Evolutionary conservation across 2,113 vertebrate genomes (phyloP).

Genomic region (Rhea pennata): DNA sequence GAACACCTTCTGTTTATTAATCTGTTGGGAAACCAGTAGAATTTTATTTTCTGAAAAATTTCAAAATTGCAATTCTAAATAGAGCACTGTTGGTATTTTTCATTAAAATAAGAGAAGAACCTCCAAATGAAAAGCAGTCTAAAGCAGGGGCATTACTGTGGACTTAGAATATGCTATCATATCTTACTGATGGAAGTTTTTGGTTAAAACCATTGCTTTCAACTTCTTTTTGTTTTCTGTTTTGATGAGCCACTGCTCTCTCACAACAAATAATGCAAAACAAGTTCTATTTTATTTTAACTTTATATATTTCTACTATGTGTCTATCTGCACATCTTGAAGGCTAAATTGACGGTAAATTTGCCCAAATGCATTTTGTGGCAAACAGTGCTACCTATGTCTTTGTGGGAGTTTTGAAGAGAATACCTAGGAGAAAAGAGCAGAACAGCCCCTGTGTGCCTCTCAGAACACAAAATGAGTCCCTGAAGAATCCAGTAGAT

Average conservation of each 20-base stretch:
- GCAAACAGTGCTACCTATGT: neutral
- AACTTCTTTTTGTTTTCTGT: neutral
- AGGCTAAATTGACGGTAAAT: neutral
- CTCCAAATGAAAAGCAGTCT: neutral
- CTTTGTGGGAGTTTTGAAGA: neutral
- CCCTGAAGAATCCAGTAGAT: neutral
- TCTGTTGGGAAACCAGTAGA: neutral
- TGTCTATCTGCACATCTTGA: neutral
- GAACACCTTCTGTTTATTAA: neutral
- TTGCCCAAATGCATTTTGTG: neutral
- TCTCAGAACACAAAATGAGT: neutral
- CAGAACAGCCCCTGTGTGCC: neutral
- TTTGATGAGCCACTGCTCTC: neutral
- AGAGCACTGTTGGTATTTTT: neutral
- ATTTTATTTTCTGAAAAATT: neutral
- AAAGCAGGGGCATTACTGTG: neutral
- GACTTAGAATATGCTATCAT: neutral
- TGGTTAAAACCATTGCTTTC: neutral
- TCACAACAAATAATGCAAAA: neutral
- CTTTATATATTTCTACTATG: neutral
- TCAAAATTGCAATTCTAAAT: neutral
- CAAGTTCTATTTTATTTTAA: neutral
- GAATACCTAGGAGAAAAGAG: neutral
- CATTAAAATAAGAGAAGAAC: neutral
- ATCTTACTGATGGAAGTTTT: neutral